Base-by-base conservation (phyloP, 1,140 invertebrate species). In the Nilaparvata lugens region DNA sequence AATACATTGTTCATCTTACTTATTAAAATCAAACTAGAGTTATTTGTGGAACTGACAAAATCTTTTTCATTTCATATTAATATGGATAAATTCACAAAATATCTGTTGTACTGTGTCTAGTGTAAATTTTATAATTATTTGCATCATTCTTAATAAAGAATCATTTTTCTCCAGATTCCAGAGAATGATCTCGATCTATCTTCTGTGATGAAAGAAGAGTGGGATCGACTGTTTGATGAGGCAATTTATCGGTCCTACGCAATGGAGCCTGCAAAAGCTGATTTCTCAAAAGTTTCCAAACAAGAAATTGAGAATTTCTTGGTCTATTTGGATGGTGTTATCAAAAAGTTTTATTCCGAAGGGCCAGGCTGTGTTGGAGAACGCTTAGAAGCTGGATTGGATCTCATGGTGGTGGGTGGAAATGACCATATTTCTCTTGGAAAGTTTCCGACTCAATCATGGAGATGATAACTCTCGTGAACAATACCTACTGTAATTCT, bases 341-440 rank as follows among this genome's bases (percentile, higher is more conserved):
- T 86, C 0, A 79, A 84, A 61, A 81, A 83, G 68, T 94, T 89
- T 68, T 78, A 86, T 60, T 69, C 67, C 0, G 79, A 87, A 65
- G 91, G 91, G 0, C 92, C 91, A 0, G 87, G 83, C 4, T 82
- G 84, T 48, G 85, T 91, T 25, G 86, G 83, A 0, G 74, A 83
- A 13, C 80, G 93, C 71, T 75, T 94, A 63, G 88, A 94, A 40
- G 73, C 73, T 58, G 91, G 91, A 63, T 62, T 84, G 13, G 65
- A 77, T 11, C 76, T 87, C 28, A 84, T 90, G 81, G 81, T 85
- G 67, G 81, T 84, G 57, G 64, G 63, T 61, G 24, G n/a, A 14
- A 7, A 38, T 52, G 52, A 21, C 16, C 16, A 52, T 0, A 60
- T 42, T 19, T n/a, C 13, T 21, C 31, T 35, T 11, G 9, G 2